These are phyloP conservation scores for Automeris io DNA, from an alignment of 2,888 invertebrate genomes.

Conservation along the genomic window DNA sequence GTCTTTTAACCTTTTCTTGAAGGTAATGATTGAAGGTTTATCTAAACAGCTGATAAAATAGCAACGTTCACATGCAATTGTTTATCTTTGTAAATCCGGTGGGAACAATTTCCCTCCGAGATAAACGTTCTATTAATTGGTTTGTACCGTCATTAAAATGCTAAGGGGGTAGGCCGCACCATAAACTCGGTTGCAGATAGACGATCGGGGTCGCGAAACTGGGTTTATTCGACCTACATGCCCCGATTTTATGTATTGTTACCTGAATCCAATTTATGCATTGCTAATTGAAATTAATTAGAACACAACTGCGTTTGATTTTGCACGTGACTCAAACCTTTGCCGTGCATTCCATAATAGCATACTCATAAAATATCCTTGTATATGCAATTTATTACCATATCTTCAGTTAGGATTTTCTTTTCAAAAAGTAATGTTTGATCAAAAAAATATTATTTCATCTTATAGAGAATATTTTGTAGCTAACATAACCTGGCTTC, in stretches of 20 bases:
- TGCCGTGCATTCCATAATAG: too few relatives aligned
- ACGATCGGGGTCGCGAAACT: constrained; percentile 24
- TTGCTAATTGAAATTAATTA: not conserved
- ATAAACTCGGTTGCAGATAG: constrained; percentile 21
- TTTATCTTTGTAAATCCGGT: constrained; percentile 6
- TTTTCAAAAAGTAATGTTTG: too few relatives aligned
- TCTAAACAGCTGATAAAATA: not conserved
- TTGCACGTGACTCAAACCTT: too few relatives aligned
- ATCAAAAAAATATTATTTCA: too few relatives aligned
- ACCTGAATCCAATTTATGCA: constrained; percentile 15
- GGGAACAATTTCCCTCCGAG: constrained; percentile 2
- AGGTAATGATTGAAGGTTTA: not conserved
- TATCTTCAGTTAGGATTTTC: too few relatives aligned
- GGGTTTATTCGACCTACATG: constrained; percentile 23
- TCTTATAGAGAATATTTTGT: too few relatives aligned
- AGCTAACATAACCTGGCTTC: too few relatives aligned
- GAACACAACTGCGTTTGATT: too few relatives aligned
- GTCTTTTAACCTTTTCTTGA: too few relatives aligned
- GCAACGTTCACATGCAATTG: not conserved
- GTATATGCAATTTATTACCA: too few relatives aligned
- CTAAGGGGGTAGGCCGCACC: constrained; percentile 19
- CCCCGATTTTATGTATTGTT: constrained; percentile 19
- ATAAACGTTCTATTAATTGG: constrained; percentile 21
- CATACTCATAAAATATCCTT: too few relatives aligned
- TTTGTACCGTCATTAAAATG: constrained; percentile 30